A percentile compares a stretch with the other conserved stretches of the same genome.
phyloP scores from a whole-genome alignment of 2,113 vertebrate species.

The Oxyura jamaicensis region DNA sequence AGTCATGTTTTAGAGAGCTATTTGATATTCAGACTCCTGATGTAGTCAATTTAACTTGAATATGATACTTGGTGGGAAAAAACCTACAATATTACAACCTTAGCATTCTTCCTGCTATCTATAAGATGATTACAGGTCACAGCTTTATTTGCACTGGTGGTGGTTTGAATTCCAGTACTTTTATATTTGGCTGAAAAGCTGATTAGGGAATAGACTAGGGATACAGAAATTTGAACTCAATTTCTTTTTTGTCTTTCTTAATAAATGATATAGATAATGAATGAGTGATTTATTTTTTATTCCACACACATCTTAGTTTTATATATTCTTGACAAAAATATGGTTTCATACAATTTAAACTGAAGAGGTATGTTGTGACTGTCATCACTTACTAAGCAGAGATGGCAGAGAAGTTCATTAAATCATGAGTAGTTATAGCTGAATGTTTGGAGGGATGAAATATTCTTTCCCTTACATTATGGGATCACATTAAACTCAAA shows the following conservation, averaged over 20 bases:
- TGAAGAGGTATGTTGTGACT: neutral
- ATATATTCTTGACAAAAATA: neutral
- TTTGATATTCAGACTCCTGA: neutral
- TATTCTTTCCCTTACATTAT: neutral
- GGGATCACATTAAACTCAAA: neutral
- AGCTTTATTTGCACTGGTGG: neutral
- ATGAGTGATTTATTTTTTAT: neutral
- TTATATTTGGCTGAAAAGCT: neutral
- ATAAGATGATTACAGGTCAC: neutral
- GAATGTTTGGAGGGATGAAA: neutral
- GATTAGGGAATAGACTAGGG: neutral
- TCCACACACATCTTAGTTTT: neutral
- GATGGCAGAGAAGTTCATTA: neutral
- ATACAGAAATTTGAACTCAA: neutral
- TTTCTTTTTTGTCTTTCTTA: neutral
- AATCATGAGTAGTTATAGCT: neutral
- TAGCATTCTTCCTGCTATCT: neutral
- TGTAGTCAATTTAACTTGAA: neutral
- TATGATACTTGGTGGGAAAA: neutral
- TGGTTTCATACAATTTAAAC: neutral
- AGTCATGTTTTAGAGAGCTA: neutral
- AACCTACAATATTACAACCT: neutral
- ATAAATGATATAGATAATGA: neutral
- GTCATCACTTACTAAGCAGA: neutral
- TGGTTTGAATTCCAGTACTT: conserved; percentile 13